These are phyloP conservation scores for Eurosta solidaginis DNA, from an alignment of 1,140 invertebrate species.

Conservation along the genomic window DNA sequence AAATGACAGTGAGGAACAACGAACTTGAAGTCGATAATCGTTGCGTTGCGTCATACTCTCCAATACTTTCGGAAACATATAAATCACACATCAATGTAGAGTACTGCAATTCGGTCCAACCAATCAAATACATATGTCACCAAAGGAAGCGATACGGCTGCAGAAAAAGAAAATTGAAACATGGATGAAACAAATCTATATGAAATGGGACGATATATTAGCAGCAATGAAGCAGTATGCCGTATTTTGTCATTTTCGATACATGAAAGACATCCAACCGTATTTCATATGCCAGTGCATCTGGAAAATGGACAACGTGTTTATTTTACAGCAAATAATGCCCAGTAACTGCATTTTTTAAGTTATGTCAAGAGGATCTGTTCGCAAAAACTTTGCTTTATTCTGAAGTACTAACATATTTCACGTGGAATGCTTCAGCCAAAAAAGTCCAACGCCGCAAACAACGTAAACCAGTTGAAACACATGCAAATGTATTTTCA, in stretches of 20 bases:
- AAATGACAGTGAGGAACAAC: neutral
- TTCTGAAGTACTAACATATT: neutral
- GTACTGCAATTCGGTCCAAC: too few species aligned
- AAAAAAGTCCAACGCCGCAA: neutral
- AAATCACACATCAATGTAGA: slow-evolving; percentile 52
- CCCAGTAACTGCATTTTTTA: neutral
- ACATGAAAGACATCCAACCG: too few species aligned
- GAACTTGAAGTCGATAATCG: slow-evolving; percentile 37
- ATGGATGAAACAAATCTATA: too few species aligned
- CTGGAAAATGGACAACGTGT: too few species aligned
- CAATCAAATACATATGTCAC: slow-evolving; percentile 55
- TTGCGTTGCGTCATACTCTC: slow-evolving; percentile 49
- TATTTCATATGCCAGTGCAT: too few species aligned
- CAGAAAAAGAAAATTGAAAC: too few species aligned
- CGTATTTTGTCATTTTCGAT: too few species aligned
- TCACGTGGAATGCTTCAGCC: neutral
- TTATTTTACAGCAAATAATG: too few species aligned
- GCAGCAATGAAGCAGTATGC: too few species aligned
- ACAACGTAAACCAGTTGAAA: neutral
- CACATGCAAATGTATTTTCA: neutral
- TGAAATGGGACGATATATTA: too few species aligned
- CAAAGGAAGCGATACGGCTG: slow-evolving; percentile 25
- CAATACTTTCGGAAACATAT: slow-evolving; percentile 41
- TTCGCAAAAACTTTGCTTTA: neutral
- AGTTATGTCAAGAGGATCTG: neutral